Conservation (phyloP, 2,113 vertebrate species). For the Tetrao urogallus region DNA sequence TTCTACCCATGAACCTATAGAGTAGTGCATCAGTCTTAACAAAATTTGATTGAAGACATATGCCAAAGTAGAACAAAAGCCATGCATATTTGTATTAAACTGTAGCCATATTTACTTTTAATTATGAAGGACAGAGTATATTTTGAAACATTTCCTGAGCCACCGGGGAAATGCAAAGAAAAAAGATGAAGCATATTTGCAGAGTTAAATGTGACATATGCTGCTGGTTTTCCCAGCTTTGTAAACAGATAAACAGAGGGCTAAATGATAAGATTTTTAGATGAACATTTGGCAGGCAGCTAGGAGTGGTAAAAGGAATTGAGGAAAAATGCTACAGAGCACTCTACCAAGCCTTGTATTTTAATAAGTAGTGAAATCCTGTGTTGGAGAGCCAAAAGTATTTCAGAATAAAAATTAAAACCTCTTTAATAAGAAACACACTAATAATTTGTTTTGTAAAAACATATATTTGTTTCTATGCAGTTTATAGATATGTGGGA, state of each 20-base stretch:
- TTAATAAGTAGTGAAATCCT: neutral
- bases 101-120: neutral
- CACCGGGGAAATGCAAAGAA: neutral
- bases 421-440: neutral
- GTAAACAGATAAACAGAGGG: neutral
- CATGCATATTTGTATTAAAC: neutral
- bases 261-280: neutral
- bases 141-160: conserved; percentile 1
- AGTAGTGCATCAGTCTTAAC: neutral
- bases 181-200: neutral
- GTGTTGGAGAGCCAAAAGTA: neutral
- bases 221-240: conserved; percentile 20
- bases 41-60: neutral
- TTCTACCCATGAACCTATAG: neutral
- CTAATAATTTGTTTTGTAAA: neutral
- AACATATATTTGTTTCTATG: neutral
- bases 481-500: neutral
- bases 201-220: neutral
- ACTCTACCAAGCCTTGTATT: neutral
- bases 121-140: neutral
- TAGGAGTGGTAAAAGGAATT: neutral
- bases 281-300: neutral
- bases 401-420: conserved; percentile 7
- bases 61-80: neutral
- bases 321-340: neutral